These are phyloP conservation scores for Eunapius fragilis DNA, from an alignment of 37 sponge, comb jelly and placozoan genomes.

Conservation along the genomic window DNA sequence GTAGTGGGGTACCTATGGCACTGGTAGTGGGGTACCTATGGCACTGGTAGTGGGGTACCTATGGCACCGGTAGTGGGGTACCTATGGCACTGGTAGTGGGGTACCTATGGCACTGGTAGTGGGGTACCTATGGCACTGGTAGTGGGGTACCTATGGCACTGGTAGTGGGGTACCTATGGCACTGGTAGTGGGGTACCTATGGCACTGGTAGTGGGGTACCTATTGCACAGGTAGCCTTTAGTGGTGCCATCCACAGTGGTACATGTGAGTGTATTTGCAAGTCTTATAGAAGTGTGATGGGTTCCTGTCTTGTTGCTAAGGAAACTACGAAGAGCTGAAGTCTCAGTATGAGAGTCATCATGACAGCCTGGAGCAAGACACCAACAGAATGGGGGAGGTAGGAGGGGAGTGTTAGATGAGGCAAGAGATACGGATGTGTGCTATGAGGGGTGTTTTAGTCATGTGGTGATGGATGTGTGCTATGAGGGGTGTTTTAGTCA, in stretches of 20 bases:
- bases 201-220: too few species aligned
- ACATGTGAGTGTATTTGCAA: background rate
- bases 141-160: too few species aligned
- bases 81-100: too few species aligned
- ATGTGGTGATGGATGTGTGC: background rate
- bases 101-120: too few species aligned
- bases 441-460: background rate
- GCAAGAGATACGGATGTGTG: background rate
- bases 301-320: background rate
- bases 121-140: too few species aligned
- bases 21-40: too few species aligned
- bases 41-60: too few species aligned
- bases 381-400: background rate
- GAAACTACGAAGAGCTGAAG: background rate
- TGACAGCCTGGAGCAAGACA: background rate
- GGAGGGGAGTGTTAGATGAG: background rate
- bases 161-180: too few species aligned
- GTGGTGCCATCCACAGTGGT: background rate
- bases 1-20: too few species aligned
- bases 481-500: background rate
- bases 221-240: background rate
- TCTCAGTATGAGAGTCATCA: background rate
- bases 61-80: too few species aligned
- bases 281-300: background rate
- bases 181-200: too few species aligned